phyloP scores from a whole-genome alignment of 2,797 vertebrate genomes.

The Gambusia yucatana region DNA sequence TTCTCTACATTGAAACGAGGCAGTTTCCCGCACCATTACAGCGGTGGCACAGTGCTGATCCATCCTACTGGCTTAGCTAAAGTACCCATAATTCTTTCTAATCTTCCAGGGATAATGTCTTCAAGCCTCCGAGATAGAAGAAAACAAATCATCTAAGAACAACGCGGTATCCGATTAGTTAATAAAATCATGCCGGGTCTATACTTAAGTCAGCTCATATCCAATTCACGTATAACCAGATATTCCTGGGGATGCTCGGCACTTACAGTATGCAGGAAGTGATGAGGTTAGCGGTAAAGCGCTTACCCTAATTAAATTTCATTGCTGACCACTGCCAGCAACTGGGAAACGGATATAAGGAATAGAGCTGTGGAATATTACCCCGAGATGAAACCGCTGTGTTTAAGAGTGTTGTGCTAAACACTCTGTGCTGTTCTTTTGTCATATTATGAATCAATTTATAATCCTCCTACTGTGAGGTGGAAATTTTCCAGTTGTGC shows the following conservation, averaged over 20 bases:
- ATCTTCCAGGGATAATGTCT: conserved; percentile 78
- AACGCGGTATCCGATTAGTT: conserved; percentile 70
- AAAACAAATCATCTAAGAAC: conserved; percentile 75
- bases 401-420: conserved; percentile 57
- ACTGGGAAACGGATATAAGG: conserved; percentile 54
- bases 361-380: conserved; percentile 65
- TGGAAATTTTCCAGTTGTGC: conserved; percentile 21
- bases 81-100: conserved; percentile 77
- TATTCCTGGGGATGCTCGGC: conserved; percentile 51
- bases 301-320: conserved; percentile 70
- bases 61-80: conserved; percentile 72
- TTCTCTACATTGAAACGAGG: conserved; percentile 53
- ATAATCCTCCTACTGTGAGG: conserved; percentile 33
- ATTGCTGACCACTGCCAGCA: conserved; percentile 64
- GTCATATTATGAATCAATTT: conserved; percentile 49
- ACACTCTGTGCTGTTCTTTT: conserved; percentile 33
- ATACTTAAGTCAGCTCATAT: conserved; percentile 55
- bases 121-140: conserved; percentile 68
- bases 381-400: conserved; percentile 48
- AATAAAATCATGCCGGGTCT: conserved; percentile 64
- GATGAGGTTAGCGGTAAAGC: conserved; percentile 61
- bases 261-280: conserved; percentile 42
- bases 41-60: conserved; percentile 71
- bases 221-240: conserved; percentile 47
- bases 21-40: conserved; percentile 66